Evolutionary conservation across 2,797 vertebrate species (phyloP).

Genomic region (Siniperca undulata): DNA sequence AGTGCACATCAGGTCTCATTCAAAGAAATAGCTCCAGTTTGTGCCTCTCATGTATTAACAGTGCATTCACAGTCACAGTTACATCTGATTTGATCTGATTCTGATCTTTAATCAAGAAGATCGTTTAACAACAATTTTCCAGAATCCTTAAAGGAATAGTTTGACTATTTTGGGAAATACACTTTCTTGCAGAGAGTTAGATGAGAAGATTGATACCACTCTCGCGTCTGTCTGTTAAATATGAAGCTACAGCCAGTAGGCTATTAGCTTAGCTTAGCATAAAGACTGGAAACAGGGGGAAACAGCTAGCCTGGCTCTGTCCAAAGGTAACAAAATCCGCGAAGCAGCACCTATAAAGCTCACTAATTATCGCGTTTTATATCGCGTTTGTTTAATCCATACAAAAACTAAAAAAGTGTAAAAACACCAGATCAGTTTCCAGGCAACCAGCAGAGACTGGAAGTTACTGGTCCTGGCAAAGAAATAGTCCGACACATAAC

Average conservation of each 20-base stretch:
- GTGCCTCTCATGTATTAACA: neutral
- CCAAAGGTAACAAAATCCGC: neutral
- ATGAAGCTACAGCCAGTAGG: neutral
- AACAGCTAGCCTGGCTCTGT: neutral
- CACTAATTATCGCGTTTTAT: neutral
- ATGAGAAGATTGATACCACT: neutral
- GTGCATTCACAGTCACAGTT: neutral
- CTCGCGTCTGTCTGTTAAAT: neutral
- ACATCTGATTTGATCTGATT: neutral
- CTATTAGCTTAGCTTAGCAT: neutral
- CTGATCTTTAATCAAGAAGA: no score
- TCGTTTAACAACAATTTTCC: neutral
- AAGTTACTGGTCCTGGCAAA: no score
- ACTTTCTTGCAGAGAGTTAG: neutral
- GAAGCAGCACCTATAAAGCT: neutral
- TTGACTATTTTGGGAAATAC: neutral
- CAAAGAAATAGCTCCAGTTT: neutral
- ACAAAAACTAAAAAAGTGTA: neutral
- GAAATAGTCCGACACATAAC: no score
- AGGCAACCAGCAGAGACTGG: no score
- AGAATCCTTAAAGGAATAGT: neutral
- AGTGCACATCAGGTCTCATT: slow-evolving; percentile 25
- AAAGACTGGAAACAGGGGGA: neutral
- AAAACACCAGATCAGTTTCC: neutral
- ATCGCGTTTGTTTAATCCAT: neutral